Conservation (phyloP, 2,888 invertebrate genomes). For the Phortica magna region DNA sequence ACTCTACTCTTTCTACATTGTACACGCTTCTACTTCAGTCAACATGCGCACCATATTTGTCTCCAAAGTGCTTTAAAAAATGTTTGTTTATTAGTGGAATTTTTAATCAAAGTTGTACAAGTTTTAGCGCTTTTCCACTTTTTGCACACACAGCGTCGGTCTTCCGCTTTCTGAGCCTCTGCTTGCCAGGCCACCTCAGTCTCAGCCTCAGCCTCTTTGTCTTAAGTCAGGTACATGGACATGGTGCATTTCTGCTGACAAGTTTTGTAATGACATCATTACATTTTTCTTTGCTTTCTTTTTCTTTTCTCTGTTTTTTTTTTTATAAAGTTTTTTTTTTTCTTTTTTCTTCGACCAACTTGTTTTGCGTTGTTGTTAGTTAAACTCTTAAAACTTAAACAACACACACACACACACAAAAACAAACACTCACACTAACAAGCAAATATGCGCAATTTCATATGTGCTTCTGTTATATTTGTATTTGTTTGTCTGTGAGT, state of each 20-base stretch:
- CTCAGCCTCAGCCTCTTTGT: constrained; percentile 60
- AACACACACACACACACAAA: constrained; percentile 44
- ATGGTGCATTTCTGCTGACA: neutral
- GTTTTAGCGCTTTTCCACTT: constrained; percentile 11
- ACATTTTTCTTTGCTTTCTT: neutral
- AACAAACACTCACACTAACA: constrained; percentile 30
- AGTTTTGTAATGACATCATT: constrained; percentile 29
- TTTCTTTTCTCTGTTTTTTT: constrained; percentile 1
- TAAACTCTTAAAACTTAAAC: constrained; percentile 73
- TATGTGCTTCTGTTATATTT: constrained; percentile 18
- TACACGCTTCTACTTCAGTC: neutral
- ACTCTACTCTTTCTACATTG: constrained; percentile 23
- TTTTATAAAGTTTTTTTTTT: no score
- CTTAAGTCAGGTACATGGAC: constrained; percentile 36
- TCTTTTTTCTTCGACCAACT: constrained; percentile 53
- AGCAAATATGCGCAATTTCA: constrained; percentile 20
- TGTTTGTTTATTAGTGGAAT: constrained; percentile 69
- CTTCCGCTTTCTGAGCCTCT: no score
- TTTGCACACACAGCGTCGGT: constrained; percentile 7
- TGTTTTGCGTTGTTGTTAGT: constrained; percentile 67
- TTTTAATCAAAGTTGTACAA: constrained; percentile 67
- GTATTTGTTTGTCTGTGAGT: neutral
- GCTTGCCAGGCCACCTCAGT: no score
- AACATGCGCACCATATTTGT: constrained; percentile 13
- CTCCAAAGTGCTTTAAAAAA: constrained; percentile 41